Evolutionary conservation across 2,888 invertebrate genomes (phyloP).

Genomic region (Lasioglossum marginatum): DNA sequence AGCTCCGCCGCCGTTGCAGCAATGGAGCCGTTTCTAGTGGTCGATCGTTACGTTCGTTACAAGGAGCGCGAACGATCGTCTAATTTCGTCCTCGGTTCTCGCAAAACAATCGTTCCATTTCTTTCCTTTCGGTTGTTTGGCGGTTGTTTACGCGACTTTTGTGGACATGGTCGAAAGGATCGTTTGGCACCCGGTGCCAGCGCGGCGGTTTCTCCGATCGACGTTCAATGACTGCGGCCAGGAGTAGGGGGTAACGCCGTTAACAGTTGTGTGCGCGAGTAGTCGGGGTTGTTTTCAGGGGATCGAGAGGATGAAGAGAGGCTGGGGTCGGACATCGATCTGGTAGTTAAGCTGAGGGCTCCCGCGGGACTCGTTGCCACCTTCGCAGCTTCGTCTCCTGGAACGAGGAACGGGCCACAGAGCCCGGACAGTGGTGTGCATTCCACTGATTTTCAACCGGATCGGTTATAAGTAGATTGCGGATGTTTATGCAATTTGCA

Average conservation of each 20-base stretch:
- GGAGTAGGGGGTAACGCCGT: conserved; percentile 32
- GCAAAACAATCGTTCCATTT: conserved; percentile 19
- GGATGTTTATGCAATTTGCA: too few species aligned
- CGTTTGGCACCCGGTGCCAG: conserved; percentile 19
- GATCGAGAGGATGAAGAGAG: conserved; percentile 37
- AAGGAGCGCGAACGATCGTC: background rate
- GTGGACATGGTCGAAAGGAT: background rate
- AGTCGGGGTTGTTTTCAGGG: conserved; percentile 58
- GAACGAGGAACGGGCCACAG: background rate
- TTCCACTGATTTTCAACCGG: background rate
- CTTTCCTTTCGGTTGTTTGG: background rate
- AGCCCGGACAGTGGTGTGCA: background rate
- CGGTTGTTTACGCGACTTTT: conserved; percentile 18
- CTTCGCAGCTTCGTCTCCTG: conserved; percentile 67
- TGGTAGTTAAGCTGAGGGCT: conserved; percentile 82
- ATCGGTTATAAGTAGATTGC: conserved; percentile 28
- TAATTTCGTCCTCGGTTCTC: background rate
- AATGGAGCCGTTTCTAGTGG: background rate
- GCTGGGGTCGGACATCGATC: conserved; percentile 82
- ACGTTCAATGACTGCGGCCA: conserved; percentile 20
- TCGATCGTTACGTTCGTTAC: background rate
- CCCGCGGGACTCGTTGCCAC: conserved; percentile 83
- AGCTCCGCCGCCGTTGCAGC: background rate
- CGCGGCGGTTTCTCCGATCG: conserved; percentile 28
- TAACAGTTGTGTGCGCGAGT: conserved; percentile 51